These are phyloP conservation scores for Echinometra lucunter DNA, from an alignment of 53 echinoderm and acorn worm species.

Conservation along the genomic window DNA sequence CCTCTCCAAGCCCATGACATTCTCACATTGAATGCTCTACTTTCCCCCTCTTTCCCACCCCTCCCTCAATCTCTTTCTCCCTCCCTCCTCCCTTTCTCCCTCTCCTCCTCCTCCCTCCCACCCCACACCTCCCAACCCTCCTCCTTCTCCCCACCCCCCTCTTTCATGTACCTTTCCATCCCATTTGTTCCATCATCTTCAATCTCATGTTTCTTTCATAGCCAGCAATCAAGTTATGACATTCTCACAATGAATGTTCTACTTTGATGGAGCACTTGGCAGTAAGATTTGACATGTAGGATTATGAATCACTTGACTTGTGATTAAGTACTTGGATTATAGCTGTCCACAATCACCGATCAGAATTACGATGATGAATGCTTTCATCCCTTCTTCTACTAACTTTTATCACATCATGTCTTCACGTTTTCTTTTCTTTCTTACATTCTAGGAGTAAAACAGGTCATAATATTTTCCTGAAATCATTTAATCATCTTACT, in stretches of 20 bases:
- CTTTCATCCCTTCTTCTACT: background rate
- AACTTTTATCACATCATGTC: background rate
- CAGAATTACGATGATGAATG: conserved; percentile 51
- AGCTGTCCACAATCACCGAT: conserved; percentile 5
- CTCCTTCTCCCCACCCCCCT: background rate
- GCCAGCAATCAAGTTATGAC: conserved; percentile 35
- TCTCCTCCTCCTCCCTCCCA: background rate
- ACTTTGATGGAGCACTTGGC: conserved; percentile 42
- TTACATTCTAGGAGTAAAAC: background rate
- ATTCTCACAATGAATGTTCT: conserved; percentile 37
- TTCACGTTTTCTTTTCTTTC: background rate
- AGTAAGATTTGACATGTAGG: conserved; percentile 10
- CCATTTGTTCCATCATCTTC: conserved; percentile 34
- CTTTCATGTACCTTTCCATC: background rate
- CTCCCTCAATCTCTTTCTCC: too few species aligned
- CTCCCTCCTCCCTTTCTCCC: conserved; percentile 16
- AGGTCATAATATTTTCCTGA: background rate
- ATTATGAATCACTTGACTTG: conserved; percentile 48
- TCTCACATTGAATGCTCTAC: too few species aligned
- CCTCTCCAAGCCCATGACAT: too few species aligned
- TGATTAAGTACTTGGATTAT: conserved; percentile 25
- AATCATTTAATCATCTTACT: background rate
- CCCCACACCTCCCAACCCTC: conserved; percentile 13
- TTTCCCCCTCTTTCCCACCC: too few species aligned
- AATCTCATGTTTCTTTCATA: conserved; percentile 39